Evolutionary conservation across 2,888 invertebrate species (phyloP).

Genomic region (Hypselothyrea guttata): DNA sequence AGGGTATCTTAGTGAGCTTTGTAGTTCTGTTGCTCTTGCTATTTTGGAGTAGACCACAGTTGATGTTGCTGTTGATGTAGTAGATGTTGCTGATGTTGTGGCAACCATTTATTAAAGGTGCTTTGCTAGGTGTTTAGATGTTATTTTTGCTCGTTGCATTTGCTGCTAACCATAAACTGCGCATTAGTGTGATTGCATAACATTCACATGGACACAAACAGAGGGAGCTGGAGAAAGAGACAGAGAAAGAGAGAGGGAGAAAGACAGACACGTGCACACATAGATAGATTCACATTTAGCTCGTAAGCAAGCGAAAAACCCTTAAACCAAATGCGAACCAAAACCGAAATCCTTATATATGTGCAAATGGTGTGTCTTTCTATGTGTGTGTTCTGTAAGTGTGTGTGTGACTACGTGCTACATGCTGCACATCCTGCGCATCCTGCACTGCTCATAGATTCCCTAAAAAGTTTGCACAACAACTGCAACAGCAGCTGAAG

Average conservation of each 20-base stretch:
- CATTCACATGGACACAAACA: constrained; percentile 38
- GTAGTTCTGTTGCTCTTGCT: neutral
- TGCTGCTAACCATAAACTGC: constrained; percentile 63
- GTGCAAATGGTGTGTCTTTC: constrained; percentile 61
- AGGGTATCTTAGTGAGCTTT: too few relatives aligned
- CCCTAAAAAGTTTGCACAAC: constrained; percentile 58
- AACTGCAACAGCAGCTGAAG: neutral
- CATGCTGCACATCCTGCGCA: constrained; percentile 36
- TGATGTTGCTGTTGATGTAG: constrained; percentile 45
- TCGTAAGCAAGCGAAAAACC: constrained; percentile 35
- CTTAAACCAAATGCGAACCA: constrained; percentile 57
- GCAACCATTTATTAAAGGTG: constrained; percentile 67
- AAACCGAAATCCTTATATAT: constrained; percentile 70
- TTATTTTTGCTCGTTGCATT: constrained; percentile 31
- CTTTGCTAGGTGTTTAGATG: constrained; percentile 40
- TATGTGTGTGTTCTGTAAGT: too few relatives aligned
- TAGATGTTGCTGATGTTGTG: constrained; percentile 37
- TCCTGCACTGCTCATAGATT: constrained; percentile 11
- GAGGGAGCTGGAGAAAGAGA: constrained; percentile 8
- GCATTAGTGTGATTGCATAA: constrained; percentile 77
- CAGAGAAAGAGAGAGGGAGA: constrained; percentile 7
- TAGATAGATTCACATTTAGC: constrained; percentile 10
- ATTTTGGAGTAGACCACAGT: constrained; percentile 34
- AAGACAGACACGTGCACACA: constrained; percentile 1
- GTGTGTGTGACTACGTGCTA: constrained; percentile 60